These are phyloP conservation scores for Apteryx mantelli DNA, from an alignment of 2,113 vertebrate species.

Conservation along the genomic window DNA sequence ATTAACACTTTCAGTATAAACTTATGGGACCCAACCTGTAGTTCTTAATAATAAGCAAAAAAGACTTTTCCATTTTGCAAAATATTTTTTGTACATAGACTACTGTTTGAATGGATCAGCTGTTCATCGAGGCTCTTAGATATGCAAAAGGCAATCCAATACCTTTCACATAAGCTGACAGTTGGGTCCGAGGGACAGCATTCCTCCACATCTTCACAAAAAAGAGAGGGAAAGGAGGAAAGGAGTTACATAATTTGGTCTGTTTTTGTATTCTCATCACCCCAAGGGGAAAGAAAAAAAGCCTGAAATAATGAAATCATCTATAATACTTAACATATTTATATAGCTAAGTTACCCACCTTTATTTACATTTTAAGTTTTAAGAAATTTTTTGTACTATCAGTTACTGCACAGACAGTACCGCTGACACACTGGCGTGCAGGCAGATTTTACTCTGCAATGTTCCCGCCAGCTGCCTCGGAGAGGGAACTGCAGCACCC, in stretches of 20 bases:
- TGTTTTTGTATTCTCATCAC: neutral
- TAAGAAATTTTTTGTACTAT: neutral
- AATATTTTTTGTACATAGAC: neutral
- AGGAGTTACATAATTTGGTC: neutral
- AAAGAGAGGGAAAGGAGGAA: neutral
- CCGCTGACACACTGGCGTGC: no score
- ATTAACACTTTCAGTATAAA: neutral
- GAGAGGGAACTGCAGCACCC: neutral
- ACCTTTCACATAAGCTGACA: neutral
- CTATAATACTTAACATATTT: neutral
- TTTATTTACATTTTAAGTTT: neutral
- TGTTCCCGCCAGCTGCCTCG: neutral
- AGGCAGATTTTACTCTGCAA: neutral
- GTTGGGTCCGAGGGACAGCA: neutral
- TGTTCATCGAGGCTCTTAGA: neutral
- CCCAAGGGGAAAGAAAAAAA: no score
- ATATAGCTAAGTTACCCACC: neutral
- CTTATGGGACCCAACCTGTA: accelerated
- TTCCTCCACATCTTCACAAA: neutral
- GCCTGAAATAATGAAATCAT: neutral
- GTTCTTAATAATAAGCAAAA: neutral
- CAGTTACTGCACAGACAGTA: neutral
- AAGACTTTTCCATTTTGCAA: neutral
- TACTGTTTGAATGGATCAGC: neutral
- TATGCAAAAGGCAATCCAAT: neutral